A percentile compares a stretch with the other conserved stretches of the same genome.
phyloP scores from a whole-genome alignment of 1,140 invertebrate species.

The Nasonia giraulti region DNA sequence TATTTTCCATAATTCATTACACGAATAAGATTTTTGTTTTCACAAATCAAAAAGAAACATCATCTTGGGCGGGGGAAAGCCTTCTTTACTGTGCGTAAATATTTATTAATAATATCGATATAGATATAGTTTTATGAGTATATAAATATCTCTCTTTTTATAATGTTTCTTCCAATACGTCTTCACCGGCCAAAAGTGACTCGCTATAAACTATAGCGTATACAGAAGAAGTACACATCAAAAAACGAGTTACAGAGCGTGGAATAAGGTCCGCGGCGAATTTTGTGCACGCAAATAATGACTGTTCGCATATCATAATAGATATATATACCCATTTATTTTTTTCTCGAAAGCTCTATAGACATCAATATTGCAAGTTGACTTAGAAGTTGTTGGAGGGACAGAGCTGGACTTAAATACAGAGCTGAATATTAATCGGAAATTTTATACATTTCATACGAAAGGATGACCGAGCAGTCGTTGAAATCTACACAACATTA shows the following conservation, averaged over 20 bases:
- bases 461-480: background rate
- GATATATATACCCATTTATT: background rate
- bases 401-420: background rate
- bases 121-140: constrained; percentile 26
- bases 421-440: background rate
- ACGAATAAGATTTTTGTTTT: background rate
- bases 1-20: background rate
- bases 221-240: background rate
- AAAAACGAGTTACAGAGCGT: background rate
- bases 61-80: background rate
- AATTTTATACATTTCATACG: background rate
- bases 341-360: background rate
- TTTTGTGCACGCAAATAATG: constrained; percentile 9
- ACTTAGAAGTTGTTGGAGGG: constrained; percentile 24
- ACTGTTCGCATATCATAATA: background rate
- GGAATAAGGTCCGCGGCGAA: too few species aligned
- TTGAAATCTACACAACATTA: constrained; percentile 5
- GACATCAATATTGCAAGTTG: constrained; percentile 38
- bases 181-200: background rate
- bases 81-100: constrained; percentile 38
- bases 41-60: background rate
- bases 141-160: background rate
- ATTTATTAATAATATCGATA: constrained; percentile 40
- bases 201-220: background rate
- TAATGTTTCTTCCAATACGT: background rate